Evolutionary conservation across 2,888 invertebrate genomes (phyloP), one percentile per base, ranked within the genome.

Genomic region (Crossocerus cetratus): DNA sequence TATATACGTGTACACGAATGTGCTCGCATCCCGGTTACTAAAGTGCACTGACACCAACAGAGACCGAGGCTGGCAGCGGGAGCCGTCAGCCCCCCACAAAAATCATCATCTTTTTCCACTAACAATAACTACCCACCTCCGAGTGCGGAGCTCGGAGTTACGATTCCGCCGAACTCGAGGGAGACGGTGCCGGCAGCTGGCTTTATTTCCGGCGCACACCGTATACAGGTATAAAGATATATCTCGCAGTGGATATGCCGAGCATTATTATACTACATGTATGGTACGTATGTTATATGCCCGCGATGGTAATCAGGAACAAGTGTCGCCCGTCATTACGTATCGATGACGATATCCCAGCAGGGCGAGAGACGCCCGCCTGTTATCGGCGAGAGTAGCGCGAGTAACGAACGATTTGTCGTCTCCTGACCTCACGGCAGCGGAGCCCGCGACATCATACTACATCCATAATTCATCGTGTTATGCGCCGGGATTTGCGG

Each of bases 391-490:
- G 64, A 62, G 77, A 74, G 72, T 77, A 77, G 74, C 69, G 54
- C 74, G 32, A 32, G 74, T 65, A 57, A 75, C 75, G 75, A 75
- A 78, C 72, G 78, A 78, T 75, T 76, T 53, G 68, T 62, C 32
- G 32, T 32, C 32, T 32, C 71, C 73, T 65, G 55, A 73, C 62
- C 62, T 49, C 44, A 53, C 32, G 44, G 44, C 44, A 58, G 32
- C 11, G 32, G 32, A 78, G 69, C 74, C 76, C 71, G 61, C 70
- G 64, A 53, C 55, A 21, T 74, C 32, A 32, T 32, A 32, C 32
- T 32, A 32, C 76, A 82, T 77, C 75, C 76, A 76, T 71, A 80
- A 82, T 74, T 69, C 77, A 70, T 78, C 32, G 32, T 73, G 76
- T 64, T 74, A 75, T 69, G 77, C 76, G 56, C 65, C 63, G 72